Conservation (phyloP, 2,113 vertebrate genomes). For the Miniopterus natalensis region DNA sequence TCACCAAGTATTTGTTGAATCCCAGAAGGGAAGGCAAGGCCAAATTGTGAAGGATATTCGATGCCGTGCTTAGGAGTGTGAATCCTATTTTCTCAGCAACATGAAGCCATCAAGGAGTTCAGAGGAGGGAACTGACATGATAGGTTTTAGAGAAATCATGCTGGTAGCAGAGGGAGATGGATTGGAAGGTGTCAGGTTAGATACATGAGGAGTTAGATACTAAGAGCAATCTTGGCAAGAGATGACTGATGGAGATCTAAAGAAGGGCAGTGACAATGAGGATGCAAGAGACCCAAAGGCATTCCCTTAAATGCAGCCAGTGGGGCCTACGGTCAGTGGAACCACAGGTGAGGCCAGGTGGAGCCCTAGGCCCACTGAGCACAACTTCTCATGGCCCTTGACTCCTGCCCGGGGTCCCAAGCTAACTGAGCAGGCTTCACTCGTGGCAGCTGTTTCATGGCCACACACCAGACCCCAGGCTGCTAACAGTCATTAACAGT, state of each 20-base stretch:
- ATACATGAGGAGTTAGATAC: background rate
- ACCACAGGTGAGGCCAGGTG: background rate
- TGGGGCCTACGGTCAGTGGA: background rate
- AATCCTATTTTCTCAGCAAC: constrained; percentile 23
- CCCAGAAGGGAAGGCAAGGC: background rate
- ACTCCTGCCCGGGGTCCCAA: background rate
- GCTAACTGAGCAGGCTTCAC: background rate
- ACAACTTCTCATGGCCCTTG: background rate
- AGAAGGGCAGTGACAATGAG: background rate
- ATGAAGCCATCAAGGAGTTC: background rate
- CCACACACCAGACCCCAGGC: background rate
- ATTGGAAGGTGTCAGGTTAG: background rate
- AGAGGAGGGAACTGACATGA: background rate
- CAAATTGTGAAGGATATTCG: background rate
- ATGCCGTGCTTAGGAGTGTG: background rate
- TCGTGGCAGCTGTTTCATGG: background rate
- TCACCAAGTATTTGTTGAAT: background rate
- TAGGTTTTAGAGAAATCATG: background rate
- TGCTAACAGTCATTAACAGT: background rate
- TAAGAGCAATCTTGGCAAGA: background rate
- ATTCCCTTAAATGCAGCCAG: background rate
- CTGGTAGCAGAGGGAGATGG: background rate
- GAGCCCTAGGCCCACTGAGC: no score
- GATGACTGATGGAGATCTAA: background rate
- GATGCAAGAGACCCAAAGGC: background rate